Conservation (phyloP, 2,797 vertebrate genomes). For the Syngnathus rostellatus region DNA sequence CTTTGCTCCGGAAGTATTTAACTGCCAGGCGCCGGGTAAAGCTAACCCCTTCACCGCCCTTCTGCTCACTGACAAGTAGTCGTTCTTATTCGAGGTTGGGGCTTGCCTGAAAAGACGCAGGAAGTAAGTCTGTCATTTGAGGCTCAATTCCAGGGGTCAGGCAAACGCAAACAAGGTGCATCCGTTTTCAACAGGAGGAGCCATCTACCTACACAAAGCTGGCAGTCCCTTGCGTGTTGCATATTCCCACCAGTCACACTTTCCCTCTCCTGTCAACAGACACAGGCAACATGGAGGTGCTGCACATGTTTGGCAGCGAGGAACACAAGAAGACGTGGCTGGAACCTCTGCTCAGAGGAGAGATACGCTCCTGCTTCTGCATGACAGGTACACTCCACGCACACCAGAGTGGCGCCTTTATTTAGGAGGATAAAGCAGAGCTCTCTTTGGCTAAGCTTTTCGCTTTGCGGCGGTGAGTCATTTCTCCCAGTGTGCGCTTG, state of each 20-base stretch:
- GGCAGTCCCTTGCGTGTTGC: no score
- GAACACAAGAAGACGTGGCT: conserved; percentile 87
- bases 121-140: conserved; percentile 1
- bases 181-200: not conserved
- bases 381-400: conserved; percentile 79
- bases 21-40: conserved; percentile 91
- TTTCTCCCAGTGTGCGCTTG: conserved; percentile 31
- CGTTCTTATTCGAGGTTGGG: no score
- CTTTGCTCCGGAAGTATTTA: conserved; percentile 85
- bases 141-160: not conserved
- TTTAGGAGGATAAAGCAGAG: not conserved
- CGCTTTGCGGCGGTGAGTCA: conserved; percentile 12
- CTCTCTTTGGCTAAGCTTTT: not conserved
- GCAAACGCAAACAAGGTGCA: not conserved
- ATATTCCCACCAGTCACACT: no score
- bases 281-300: conserved; percentile 91
- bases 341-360: conserved; percentile 82
- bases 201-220: not conserved
- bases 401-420: not conserved
- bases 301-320: conserved; percentile 85
- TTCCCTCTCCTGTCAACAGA: conserved; percentile 58
- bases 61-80: not conserved
- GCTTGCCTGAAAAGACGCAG: not conserved
- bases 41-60: not conserved
- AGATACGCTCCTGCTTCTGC: conserved; percentile 88